A percentile compares a stretch with the other conserved stretches of the same genome.
Evolutionary conservation across 2,888 invertebrate genomes (phyloP).

Genomic region (Vanessa cardui): DNA sequence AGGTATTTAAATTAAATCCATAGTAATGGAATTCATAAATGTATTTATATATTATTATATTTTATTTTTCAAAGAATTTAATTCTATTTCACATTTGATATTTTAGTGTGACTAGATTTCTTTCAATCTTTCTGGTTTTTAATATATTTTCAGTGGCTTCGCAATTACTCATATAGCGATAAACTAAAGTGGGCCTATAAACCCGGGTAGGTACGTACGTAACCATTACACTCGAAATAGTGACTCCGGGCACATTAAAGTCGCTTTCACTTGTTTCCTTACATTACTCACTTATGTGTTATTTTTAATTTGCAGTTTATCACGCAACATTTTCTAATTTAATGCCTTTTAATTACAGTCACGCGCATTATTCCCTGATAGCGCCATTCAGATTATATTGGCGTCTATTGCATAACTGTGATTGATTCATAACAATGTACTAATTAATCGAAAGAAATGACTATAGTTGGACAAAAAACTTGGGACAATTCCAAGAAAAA

Average conservation of each 20-base stretch:
- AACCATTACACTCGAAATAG: not conserved
- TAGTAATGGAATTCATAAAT: not conserved
- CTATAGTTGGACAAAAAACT: too few species aligned
- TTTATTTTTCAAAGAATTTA: too few species aligned
- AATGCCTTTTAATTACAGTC: constrained; percentile 15
- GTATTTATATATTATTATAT: not conserved
- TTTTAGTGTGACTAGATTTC: too few species aligned
- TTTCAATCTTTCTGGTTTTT: too few species aligned
- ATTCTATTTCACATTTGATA: too few species aligned
- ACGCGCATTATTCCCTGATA: not conserved
- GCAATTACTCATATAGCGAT: not conserved
- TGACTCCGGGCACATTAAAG: not conserved
- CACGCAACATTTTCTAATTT: constrained; percentile 29
- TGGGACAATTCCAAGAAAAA: too few species aligned
- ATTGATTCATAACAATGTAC: too few species aligned
- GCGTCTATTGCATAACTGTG: not conserved
- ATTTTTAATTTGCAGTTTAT: constrained; percentile 18
- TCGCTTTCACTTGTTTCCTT: constrained; percentile 31
- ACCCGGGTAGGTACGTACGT: not conserved
- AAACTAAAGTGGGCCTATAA: not conserved
- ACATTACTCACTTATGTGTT: constrained; percentile 6
- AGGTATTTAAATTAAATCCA: constrained; percentile 11
- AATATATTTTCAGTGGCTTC: not conserved
- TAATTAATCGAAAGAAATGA: too few species aligned
- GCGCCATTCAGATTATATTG: not conserved